Evolutionary conservation across 1,140 invertebrate genomes (phyloP), one percentile per base, ranked within the genome.

Genomic region (Hylaeus anthracinus): DNA sequence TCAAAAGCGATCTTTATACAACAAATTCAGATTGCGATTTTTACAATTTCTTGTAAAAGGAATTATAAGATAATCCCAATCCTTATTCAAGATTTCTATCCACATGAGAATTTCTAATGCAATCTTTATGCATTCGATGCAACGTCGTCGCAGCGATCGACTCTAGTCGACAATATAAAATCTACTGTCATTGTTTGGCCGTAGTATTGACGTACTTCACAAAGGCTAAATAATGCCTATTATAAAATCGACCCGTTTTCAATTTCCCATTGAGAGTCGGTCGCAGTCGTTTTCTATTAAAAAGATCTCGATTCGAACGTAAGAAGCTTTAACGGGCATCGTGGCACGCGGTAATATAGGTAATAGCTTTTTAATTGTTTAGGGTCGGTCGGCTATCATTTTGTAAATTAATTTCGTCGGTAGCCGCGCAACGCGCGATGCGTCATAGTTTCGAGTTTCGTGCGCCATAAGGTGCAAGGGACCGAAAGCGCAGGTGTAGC

Each of bases 401-500:
- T 79, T 15, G 9, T 12, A 64, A 63, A 56, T 79, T 72, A 79
- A 79, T 72, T 72, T 79, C n/a, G 37, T 45, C 14, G 10, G 48
- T 14, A 37, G 12, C 8, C 6, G 15, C 51, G 61, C 14, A 9
- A 12, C 45, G 41, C 10, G 12, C 43, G 55, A 74, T 74, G 77
- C 65, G 71, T 80, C 78, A 81, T 71, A 65, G 66, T 51, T 83
- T 51, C 43, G 61, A 79, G 67, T 71, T 75, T 63, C 66, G 65
- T 81, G 65, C 79, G 79, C 72, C 79, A 80, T 80, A 80, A 75
- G 79, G 79, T 53, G 79, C 79, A n/a, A 69, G 83, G 88, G 85
- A 83, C 75, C 71, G 76, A 72, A 78, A 72, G 75, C 78, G 84
- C 91, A 91, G 90, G 90, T 92, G 91, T 74, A 78, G 76, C 74